Evolutionary conservation across 1,140 invertebrate species (phyloP), one percentile per base, ranked within the genome.

Genomic region (Drosophila nannoptera): DNA sequence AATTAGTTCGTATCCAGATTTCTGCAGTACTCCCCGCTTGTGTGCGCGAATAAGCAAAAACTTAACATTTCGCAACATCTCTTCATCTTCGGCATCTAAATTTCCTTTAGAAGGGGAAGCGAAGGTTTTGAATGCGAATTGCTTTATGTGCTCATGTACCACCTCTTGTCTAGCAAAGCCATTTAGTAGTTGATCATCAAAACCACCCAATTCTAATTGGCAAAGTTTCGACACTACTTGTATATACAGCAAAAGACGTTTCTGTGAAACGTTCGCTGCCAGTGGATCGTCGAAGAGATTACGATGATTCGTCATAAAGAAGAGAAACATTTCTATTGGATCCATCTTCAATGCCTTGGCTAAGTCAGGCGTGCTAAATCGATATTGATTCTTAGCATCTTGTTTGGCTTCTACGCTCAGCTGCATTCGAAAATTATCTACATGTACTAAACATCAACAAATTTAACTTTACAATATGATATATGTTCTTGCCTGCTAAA

Each of bases 221-320:
- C 91, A 89, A 36, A 92, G 90, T 46, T 89, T 78, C 32, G 90
- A 87, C 0, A 91, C 88, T 5, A 91, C 90, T 53, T 90, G 87
- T 0, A 82, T 62, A 46, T 88, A 81, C 3, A 75, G 68, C 5
- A 65, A 56, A 2, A 84, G 49, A 4, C 89, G 87, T 33, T 81
- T 73, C 5, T 66, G 62, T 3, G 67, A 72, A 45, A 87, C 84
- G 43, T 75, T 87, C 8, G 43, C 40, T 16, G 16, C 32, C 9
- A 86, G 45, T 66, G 77, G 87, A 54, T 75, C 55, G 3, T 9
- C 45, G 56, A 77, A 74, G 46, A 90, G 87, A 33, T 89, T 61
- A 16, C 65, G 80, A 48, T 90, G 90, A 3, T 67, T 42, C 8
- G 82, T 81, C 33, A 73, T 64, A 5, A 75, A 66, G 40, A 90